Base-by-base conservation (phyloP, 2,113 vertebrate species). In the Chlorodrepanis virens region DNA sequence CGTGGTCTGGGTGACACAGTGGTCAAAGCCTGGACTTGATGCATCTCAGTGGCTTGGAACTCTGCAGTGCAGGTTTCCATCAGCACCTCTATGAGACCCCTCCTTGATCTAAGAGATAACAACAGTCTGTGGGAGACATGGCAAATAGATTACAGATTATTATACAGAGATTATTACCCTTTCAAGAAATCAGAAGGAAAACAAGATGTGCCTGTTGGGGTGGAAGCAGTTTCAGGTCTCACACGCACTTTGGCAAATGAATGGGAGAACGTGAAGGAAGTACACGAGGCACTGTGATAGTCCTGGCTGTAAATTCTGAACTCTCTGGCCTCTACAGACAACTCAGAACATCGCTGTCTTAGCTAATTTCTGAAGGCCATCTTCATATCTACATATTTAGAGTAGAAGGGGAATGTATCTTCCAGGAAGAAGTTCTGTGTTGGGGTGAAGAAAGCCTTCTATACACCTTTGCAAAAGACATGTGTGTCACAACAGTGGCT, bases 171-270 rank as follows among this genome's bases (percentile, higher is more conserved):
- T 42, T 67, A 23, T 52, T 37, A 22, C 23, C 27, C 63, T 69
- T 52, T 52, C 12, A 7, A 44, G 37, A 37, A 60, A 60, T 60
- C 54, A 52, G 33, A 45, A 77, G 45, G 53, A 44, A 44, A 52
- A 37, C 21, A 60, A 1, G 8, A 19, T 28, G 39, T 44, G 11
- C 33, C 45, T 0, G 0, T 15, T 28, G 45, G 18, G 33, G 33
- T 60, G 54, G 83, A 60, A 69, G 45, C 2, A 11, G 52, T 60
- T 52, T 69, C 18, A 12, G 54, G 27, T 52, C 45, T 68, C 14
- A 4, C 0, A 0, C 33, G 10, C 45, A 9, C 33, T 52, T 42
- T 10, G n/a, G 18, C 22, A 77, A 60, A 77, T 22, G 22, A 52
- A 33, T 12, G 22, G 45, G 27, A 77, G 53, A 77, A 77, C 22